Evolutionary conservation across 1,140 invertebrate species (phyloP).

Genomic region (Anastatus disparis): DNA sequence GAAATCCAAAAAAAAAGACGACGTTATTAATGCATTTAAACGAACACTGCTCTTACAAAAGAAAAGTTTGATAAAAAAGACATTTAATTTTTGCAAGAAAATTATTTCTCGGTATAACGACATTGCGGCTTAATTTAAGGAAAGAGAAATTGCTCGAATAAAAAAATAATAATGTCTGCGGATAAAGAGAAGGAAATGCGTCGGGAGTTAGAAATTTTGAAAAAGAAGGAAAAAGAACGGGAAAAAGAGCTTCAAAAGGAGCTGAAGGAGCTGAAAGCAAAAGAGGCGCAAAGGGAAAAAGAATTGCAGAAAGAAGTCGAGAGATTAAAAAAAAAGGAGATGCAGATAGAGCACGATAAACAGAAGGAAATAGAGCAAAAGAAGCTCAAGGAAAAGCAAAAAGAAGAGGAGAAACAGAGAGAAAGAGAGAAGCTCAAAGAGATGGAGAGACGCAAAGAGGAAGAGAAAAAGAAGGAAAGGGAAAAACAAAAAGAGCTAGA

Average conservation of each 20-base stretch:
- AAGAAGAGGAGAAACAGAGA: slow-evolving; percentile 21
- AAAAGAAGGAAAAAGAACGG: slow-evolving; percentile 44
- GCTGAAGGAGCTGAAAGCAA: slow-evolving; percentile 41
- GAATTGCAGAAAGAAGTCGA: slow-evolving; percentile 17
- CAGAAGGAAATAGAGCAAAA: slow-evolving; percentile 17
- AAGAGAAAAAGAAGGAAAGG: slow-evolving; percentile 32
- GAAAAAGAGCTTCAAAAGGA: slow-evolving; percentile 42
- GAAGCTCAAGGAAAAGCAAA: slow-evolving; percentile 22
- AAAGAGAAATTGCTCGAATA: too few species aligned
- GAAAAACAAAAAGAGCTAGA: slow-evolving; percentile 10
- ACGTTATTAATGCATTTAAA: too few species aligned
- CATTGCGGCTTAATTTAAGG: too few species aligned
- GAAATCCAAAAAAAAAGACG: too few species aligned
- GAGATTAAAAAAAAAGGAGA: slow-evolving; percentile 6
- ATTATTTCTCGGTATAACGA: too few species aligned
- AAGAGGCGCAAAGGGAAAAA: slow-evolving; percentile 17
- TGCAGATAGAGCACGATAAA: slow-evolving; percentile 15
- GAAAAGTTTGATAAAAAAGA: too few species aligned
- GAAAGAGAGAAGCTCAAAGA: slow-evolving; percentile 18
- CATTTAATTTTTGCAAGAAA: too few species aligned
- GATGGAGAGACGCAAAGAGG: slow-evolving; percentile 15
- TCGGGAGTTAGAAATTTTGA: slow-evolving; percentile 31
- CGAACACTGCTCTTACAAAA: too few species aligned
- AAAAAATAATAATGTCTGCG: too few species aligned
- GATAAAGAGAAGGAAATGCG: slow-evolving; percentile 30